phyloP scores from a whole-genome alignment of 35 echinoderm and acorn worm species.

The Ophioderma brevispina region DNA sequence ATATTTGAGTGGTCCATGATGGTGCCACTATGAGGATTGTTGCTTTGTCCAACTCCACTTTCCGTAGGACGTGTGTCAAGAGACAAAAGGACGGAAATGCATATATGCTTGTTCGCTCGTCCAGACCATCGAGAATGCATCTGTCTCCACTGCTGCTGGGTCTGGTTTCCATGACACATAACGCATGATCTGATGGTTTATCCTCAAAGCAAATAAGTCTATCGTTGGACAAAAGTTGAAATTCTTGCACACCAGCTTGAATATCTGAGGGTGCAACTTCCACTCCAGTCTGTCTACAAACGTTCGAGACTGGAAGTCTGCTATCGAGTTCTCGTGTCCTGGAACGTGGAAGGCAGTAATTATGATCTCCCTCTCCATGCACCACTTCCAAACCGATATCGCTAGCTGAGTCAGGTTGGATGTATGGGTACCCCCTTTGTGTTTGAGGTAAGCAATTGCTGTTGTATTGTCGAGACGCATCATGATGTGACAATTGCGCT shows the following conservation, averaged over 20 bases:
- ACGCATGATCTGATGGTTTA: no score
- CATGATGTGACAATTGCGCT: slow-evolving; percentile 14
- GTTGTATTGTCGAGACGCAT: slow-evolving; percentile 41
- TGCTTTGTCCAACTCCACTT: no score
- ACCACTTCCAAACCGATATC: slow-evolving; percentile 48
- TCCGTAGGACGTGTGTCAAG: no score
- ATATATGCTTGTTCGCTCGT: slow-evolving; percentile 59
- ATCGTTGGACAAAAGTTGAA: slow-evolving; percentile 35
- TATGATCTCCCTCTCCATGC: slow-evolving; percentile 32
- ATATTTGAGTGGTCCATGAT: no score
- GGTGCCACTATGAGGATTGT: no score
- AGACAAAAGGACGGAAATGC: slow-evolving; percentile 69
- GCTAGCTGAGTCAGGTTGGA: slow-evolving; percentile 43
- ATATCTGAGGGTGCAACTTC: slow-evolving; percentile 34
- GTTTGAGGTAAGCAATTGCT: slow-evolving; percentile 38
- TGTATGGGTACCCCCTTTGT: slow-evolving; percentile 40
- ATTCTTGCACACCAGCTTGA: no score
- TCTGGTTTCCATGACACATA: no score
- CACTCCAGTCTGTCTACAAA: slow-evolving; percentile 77
- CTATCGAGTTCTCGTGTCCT: slow-evolving; percentile 42
- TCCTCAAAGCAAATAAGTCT: slow-evolving; percentile 65
- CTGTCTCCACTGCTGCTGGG: no score
- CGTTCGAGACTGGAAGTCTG: slow-evolving; percentile 42
- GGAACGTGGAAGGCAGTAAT: slow-evolving; percentile 57
- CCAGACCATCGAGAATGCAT: no score